Base-by-base conservation (phyloP, 2,113 vertebrate species). In the Malurus melanocephalus region DNA sequence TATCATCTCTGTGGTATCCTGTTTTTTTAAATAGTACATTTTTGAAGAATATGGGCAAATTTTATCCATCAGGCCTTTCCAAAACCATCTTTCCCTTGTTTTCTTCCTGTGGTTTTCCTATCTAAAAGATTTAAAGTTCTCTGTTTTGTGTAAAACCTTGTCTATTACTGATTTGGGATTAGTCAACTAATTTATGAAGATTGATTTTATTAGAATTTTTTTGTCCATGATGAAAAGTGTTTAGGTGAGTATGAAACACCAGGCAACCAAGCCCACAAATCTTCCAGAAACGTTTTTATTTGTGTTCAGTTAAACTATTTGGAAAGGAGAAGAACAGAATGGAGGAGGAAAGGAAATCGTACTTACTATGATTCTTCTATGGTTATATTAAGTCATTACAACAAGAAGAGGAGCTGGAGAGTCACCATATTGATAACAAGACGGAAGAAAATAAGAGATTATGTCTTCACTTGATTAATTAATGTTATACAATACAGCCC, bases 11-110 rank as follows among this genome's bases (percentile, higher is more conserved):
- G 5, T 27, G 6, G 10, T 30, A 51, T 20, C 8, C 4, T 15
- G 0, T 9, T 35, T 51, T 38, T 62, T 60, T 15, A 84, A 52
- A 0, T 1, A 8, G 1, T 8, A 24, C 5, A 9, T 61, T 90
- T 85, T 30, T 59, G 48, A 89, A 78, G 49, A 72, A 16, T 57
- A 35, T 7, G 10, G 18, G 3, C 5, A 72, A 45, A 24, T 53
- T 68, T 65, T 79, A 16, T 26, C 23, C 24, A 56, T 7, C 10
- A 61, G 28, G 1, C 4, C 51, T 38, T 79, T 52, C 26, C 5
- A 81, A 79, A 75, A 27, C 2, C 9, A 55, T 24, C 12, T 66
- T 40, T 5, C 10, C 3, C 9, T 56, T 1, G 1, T 73, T 78
- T 88, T 5, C 17, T 74, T 71, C 3, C 10, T 33, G 3, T 71